Evolutionary conservation across 2,113 vertebrate genomes (phyloP).

Genomic region (human (Homo sapiens)): GRCh38 chr20:14755001-14755500

Average conservation of each 20-base stretch:
- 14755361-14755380: not conserved
- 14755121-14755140: not conserved
- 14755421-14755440: not conserved
- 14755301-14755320: not conserved
- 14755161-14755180: not conserved
- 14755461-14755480: not conserved
- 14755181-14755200: not conserved
- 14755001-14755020: not conserved
- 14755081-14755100: not conserved
- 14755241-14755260: not conserved
- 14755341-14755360: not conserved
- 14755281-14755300: not conserved
- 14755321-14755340: not conserved
- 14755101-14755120: not conserved
- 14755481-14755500: not conserved
- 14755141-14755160: not conserved
- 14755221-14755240: not conserved
- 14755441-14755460: not conserved
- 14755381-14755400: not conserved
- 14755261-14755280: not conserved
- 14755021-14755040: not conserved
- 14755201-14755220: not conserved
- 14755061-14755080: not conserved
- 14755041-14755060: not conserved
- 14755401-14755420: not conserved